Base-by-base conservation (phyloP, 1,140 invertebrate genomes). In the Neodiprion virginianus region DNA sequence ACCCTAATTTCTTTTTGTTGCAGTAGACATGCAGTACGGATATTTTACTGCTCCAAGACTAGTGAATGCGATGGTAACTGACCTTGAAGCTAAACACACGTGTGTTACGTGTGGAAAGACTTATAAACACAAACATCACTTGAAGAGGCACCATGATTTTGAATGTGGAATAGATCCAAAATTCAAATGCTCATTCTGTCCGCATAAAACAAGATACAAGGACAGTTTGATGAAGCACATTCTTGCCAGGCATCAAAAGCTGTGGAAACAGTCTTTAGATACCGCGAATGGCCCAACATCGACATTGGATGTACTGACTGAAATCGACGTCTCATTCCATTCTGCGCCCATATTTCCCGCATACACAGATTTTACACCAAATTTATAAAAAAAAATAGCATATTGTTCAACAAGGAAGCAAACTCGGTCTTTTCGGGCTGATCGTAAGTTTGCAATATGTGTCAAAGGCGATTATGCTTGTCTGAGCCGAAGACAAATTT, bases 151-250 rank as follows among this genome's bases (percentile, higher is more conserved):
- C 77, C 84, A 89, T 76, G 88, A 90, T 50, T 92, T 89, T 74
- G 91, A 92, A 77, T 92, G 91, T 75, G 91, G 91, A n/a, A 85
- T 90, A 17, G 89, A 90, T 76, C 89, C 90, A 1, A 88, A 90
- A 78, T 91, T 91, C 79, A 83, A 85, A 47, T 91, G 91, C 75
- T 86, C 89, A 5, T 85, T 88, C 71, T 91, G 91, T 75, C 85
- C 88, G 2, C 91, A 92, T 77, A 88, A 88, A 76, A 88, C 90
- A 3, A 88, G 91, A 21, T 90, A 91, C 70, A 91, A 90, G 74
- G 88, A 87, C 50, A 91, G 90, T 76, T 67, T 87, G 28, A 80
- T 82, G 72, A 87, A 86, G 67, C 86, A 89, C 28, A 81, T 87
- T 49, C 74, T 85, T 49, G 85, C 85, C 0, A 81, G 85, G 8